Percentiles rank a stretch among this genome's conserved stretches.
phyloP scores from a whole-genome alignment of 2,797 vertebrate genomes.

The Myotis vivesi region DNA sequence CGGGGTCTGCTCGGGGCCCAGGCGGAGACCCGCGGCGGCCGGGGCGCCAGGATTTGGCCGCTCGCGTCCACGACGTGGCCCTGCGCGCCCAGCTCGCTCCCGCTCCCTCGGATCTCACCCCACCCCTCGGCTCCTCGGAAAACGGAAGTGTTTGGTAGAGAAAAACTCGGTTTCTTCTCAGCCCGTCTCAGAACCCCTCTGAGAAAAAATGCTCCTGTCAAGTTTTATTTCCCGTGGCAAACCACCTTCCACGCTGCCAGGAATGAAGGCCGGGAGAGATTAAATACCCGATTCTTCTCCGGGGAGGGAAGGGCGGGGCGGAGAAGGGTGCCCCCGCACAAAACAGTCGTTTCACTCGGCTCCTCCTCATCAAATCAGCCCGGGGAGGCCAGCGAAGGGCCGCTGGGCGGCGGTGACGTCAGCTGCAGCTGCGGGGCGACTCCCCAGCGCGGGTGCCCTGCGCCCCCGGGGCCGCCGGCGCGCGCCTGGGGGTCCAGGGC shows the following conservation, averaged over 20 bases:
- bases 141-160: constrained; percentile 48
- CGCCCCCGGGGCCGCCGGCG: neutral
- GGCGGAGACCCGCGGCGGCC: neutral
- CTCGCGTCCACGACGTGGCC: neutral
- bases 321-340: constrained; percentile 50
- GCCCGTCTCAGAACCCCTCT: constrained; percentile 65
- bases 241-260: constrained; percentile 79
- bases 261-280: constrained; percentile 73
- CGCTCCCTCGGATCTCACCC: neutral
- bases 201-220: constrained; percentile 83
- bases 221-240: constrained; percentile 85
- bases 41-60: neutral
- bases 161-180: constrained; percentile 59
- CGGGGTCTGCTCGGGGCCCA: neutral
- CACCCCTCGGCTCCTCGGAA: neutral
- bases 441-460: neutral
- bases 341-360: constrained; percentile 39
- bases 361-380: neutral
- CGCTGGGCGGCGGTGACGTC: neutral
- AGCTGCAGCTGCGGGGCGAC: neutral
- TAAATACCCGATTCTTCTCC: constrained; percentile 74
- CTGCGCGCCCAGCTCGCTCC: neutral
- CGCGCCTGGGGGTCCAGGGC: neutral
- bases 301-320: constrained; percentile 60
- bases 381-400: constrained; percentile 10